These are phyloP conservation scores for Vanacampus margaritifer DNA, from an alignment of 2,113 vertebrate species.

Conservation along the genomic window DNA sequence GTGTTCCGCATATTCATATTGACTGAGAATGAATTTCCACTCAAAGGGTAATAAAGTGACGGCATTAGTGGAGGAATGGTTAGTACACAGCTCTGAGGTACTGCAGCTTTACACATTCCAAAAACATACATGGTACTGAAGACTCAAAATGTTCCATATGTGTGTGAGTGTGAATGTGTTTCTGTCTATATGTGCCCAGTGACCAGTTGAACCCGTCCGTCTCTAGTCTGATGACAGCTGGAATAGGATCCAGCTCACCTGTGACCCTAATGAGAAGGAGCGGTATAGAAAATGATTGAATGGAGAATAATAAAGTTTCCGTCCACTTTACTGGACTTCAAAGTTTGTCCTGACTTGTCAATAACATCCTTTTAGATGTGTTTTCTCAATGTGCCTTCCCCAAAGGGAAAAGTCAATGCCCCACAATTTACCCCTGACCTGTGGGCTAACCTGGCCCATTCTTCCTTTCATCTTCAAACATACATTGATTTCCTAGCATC, in stretches of 20 bases:
- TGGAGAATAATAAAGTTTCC: constrained; percentile 57
- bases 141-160: neutral
- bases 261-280: neutral
- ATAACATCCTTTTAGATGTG: constrained; percentile 56
- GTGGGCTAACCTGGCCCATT: constrained; percentile 48
- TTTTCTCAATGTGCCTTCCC: constrained; percentile 45
- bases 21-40: constrained; percentile 55
- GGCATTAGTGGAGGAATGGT: neutral
- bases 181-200: neutral
- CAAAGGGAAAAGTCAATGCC: constrained; percentile 52
- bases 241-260: neutral
- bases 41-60: constrained; percentile 57
- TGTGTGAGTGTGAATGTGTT: neutral
- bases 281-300: neutral
- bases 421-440: constrained; percentile 60
- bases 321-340: constrained; percentile 49
- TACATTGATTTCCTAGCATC: constrained; percentile 58
- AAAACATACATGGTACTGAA: neutral
- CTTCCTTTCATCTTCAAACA: constrained; percentile 55
- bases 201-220: neutral
- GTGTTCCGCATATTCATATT: constrained; percentile 34
- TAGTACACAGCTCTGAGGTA: neutral
- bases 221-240: neutral
- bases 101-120: too few species aligned
- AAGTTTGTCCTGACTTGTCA: constrained; percentile 43